Conservation (phyloP, 2,797 vertebrate genomes). For the Propithecus deckenii region DNA sequence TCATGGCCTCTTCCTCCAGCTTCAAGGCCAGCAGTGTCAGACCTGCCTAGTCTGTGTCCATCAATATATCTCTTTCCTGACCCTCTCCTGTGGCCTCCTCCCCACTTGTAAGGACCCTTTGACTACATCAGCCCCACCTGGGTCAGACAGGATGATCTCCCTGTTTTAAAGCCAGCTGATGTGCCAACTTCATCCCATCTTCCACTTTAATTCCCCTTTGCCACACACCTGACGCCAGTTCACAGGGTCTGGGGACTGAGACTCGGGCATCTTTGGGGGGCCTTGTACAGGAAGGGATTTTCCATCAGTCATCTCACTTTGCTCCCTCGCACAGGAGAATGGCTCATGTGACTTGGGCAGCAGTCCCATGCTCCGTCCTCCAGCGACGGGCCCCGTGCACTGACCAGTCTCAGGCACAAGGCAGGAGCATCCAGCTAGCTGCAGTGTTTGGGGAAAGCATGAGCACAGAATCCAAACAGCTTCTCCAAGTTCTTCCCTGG, state of each 20-base stretch:
- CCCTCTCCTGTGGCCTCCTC: not conserved
- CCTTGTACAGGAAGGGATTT: not conserved
- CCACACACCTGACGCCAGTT: not conserved
- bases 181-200: not conserved
- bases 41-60: no score
- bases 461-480: not conserved
- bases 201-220: not conserved
- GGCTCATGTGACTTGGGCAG: not conserved
- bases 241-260: not conserved
- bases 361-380: not conserved
- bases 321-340: no score
- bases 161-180: no score
- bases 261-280: accelerated
- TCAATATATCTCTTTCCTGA: not conserved
- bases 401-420: not conserved
- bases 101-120: no score
- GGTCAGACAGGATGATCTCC: not conserved
- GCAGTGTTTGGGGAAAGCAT: no score
- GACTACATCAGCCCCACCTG: no score
- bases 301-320: not conserved
- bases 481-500: not conserved
- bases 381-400: accelerated
- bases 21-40: not conserved
- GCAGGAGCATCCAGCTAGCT: accelerated
- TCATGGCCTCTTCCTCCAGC: no score